Evolutionary conservation across 92 coral and sea anemone species (phyloP).

Genomic region (Heteractis magnifica): DNA sequence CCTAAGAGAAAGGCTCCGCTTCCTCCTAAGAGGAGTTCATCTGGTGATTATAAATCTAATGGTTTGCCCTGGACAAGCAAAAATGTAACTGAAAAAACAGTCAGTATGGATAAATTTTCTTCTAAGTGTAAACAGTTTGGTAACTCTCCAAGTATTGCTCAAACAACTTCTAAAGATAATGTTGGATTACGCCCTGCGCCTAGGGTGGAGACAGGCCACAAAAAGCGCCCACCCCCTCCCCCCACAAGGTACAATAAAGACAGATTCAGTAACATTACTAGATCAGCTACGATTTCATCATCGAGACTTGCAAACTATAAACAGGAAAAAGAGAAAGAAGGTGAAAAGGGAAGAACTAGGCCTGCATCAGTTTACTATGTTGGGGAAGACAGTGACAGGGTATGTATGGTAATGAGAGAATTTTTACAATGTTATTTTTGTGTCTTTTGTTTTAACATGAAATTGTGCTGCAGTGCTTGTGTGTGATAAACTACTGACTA

Average conservation of each 20-base stretch:
- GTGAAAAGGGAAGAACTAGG: constrained; percentile 3
- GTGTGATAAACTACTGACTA: too few relatives aligned
- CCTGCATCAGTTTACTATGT: constrained; percentile 34
- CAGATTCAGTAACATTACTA: background rate
- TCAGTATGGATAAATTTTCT: background rate
- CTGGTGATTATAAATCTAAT: constrained; percentile 14
- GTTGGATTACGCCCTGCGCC: constrained; percentile 15
- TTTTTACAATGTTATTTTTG: too few relatives aligned
- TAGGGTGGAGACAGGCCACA: constrained; percentile 25
- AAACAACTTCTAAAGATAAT: constrained; percentile 11
- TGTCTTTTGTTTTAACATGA: too few relatives aligned
- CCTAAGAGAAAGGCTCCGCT: constrained; percentile 59
- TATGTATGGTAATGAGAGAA: background rate
- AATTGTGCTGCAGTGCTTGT: too few relatives aligned
- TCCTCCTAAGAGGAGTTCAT: constrained; percentile 25
- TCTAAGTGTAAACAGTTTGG: constrained; percentile 11
- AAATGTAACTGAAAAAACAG: background rate
- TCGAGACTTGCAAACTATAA: background rate
- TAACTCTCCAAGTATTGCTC: constrained; percentile 8
- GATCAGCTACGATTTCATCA: constrained; percentile 41
- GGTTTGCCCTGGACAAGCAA: constrained; percentile 2
- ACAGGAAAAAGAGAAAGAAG: constrained; percentile 5
- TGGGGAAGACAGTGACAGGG: constrained; percentile 19
- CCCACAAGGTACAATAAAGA: constrained; percentile 27
- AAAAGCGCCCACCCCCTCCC: constrained; percentile 46